phyloP scores from a whole-genome alignment of 2,797 vertebrate genomes.

The Leucoraja ocellata region DNA sequence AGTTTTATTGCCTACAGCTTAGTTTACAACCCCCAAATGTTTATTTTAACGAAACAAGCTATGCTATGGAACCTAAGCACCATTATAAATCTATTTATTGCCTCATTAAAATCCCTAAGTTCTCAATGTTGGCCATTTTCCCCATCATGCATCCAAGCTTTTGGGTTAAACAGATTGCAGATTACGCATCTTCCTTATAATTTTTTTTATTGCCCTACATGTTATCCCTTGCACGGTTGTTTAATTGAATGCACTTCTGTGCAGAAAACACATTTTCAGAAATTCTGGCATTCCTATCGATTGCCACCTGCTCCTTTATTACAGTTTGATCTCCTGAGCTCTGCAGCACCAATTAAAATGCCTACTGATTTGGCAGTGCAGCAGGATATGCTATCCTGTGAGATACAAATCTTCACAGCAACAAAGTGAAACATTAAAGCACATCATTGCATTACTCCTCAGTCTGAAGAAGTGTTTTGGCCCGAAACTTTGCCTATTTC shows the following conservation, averaged over 20 bases:
- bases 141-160: too few species aligned
- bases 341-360: slow-evolving; percentile 5
- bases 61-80: too few species aligned
- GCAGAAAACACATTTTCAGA: background rate
- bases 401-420: background rate
- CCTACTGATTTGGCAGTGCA: background rate
- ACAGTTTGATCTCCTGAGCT: background rate
- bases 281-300: background rate
- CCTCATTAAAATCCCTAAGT: too few species aligned
- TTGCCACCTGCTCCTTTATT: background rate
- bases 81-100: too few species aligned
- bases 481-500: too few species aligned
- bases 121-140: too few species aligned
- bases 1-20: too few species aligned
- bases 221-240: background rate
- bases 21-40: too few species aligned
- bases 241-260: background rate
- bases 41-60: too few species aligned
- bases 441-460: background rate
- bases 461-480: too few species aligned
- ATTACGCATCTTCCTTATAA: too few species aligned
- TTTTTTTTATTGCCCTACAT: background rate
- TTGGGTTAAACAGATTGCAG: too few species aligned
- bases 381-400: slow-evolving; percentile 27
- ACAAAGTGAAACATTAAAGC: background rate